phyloP scores from a whole-genome alignment of 1,140 invertebrate species.

The Heliconius congener region DNA sequence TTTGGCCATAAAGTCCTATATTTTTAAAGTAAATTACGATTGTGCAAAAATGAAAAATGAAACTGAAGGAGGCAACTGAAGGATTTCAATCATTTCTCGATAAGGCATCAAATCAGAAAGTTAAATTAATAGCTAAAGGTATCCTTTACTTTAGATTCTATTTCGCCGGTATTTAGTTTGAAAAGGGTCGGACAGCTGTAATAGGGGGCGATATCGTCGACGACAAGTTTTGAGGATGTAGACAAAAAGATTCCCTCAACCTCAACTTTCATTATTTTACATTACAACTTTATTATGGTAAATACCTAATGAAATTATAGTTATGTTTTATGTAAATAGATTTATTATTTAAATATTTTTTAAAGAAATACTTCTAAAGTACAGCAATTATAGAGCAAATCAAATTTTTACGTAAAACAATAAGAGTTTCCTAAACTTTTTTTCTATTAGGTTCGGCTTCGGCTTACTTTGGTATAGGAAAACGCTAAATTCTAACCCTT shows the following conservation, averaged over 20 bases:
- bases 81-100: not conserved
- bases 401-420: too few relatives aligned
- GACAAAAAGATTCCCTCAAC: not conserved
- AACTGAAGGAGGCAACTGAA: not conserved
- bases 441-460: too few relatives aligned
- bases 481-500: not conserved
- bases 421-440: too few relatives aligned
- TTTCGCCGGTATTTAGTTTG: conserved; percentile 16
- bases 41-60: too few relatives aligned
- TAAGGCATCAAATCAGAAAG: conserved; percentile 14
- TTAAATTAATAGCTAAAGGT: conserved; percentile 22
- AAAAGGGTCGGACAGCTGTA: conserved; percentile 10
- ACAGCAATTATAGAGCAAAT: too few relatives aligned
- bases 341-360: too few relatives aligned
- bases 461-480: too few relatives aligned
- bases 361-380: too few relatives aligned
- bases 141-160: not conserved
- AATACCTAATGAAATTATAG: too few relatives aligned
- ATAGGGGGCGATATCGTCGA: not conserved
- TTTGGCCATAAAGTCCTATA: too few relatives aligned
- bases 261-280: not conserved
- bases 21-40: too few relatives aligned
- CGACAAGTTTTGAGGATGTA: not conserved
- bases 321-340: too few relatives aligned
- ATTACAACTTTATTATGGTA: not conserved